Evolutionary conservation across 2,113 vertebrate species (phyloP).

Genomic region (Passer domesticus): DNA sequence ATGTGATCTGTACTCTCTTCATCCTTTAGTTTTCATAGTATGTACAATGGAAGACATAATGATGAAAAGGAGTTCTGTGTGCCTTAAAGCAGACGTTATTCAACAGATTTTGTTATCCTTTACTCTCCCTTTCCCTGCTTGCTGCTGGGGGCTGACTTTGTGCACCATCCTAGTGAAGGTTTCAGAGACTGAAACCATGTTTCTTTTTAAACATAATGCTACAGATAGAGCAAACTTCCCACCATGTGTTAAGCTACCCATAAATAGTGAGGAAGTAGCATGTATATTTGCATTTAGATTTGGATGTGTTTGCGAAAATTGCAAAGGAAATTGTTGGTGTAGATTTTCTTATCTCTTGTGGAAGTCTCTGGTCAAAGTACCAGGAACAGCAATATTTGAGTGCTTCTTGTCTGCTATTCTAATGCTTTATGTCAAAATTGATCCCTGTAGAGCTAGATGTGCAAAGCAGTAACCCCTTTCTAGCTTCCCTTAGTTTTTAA

Average conservation of each 20-base stretch:
- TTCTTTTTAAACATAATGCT: background rate
- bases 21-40: background rate
- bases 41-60: background rate
- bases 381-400: background rate
- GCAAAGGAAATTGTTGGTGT: background rate
- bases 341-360: background rate
- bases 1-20: background rate
- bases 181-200: background rate
- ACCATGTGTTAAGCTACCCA: background rate
- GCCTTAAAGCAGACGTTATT: background rate
- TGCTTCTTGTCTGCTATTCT: background rate
- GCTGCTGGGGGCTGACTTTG: background rate
- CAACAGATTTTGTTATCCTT: background rate
- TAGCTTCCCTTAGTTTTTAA: background rate
- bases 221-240: background rate
- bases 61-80: background rate
- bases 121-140: background rate
- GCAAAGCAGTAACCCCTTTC: background rate
- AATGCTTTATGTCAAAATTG: background rate
- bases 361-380: background rate
- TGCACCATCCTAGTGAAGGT: background rate
- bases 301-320: background rate
- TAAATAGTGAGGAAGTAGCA: background rate
- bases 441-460: background rate
- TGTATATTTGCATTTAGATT: background rate